phyloP scores from a whole-genome alignment of 2,888 invertebrate genomes.

The Temnothorax rugatulus region DNA sequence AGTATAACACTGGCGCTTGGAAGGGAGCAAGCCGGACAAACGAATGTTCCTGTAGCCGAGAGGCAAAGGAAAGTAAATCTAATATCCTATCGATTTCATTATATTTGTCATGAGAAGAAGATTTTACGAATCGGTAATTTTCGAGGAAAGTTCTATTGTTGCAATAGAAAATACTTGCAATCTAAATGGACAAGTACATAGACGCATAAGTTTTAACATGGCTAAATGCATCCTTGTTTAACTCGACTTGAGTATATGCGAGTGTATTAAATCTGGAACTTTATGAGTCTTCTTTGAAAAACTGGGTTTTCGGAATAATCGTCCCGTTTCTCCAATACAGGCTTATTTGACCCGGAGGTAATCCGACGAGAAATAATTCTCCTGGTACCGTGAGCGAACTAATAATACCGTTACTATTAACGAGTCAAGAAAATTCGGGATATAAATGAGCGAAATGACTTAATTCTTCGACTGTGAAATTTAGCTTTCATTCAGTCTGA shows the following conservation, averaged over 20 bases:
- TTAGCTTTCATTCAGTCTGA: background rate
- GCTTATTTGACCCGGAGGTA: constrained; percentile 7
- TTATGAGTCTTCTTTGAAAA: background rate
- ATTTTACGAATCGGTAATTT: background rate
- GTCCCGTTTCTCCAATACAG: background rate
- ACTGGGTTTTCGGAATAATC: background rate
- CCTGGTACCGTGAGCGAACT: constrained; percentile 24
- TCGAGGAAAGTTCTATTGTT: background rate
- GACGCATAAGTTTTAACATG: background rate
- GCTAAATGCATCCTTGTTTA: background rate
- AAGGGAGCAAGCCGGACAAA: background rate
- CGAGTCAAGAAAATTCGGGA: constrained; percentile 19
- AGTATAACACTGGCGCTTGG: constrained; percentile 20
- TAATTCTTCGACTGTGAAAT: background rate
- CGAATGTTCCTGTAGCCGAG: background rate
- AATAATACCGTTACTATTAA: constrained; percentile 51
- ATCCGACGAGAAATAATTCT: constrained; percentile 18
- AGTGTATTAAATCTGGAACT: background rate
- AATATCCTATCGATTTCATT: background rate
- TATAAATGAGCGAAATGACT: constrained; percentile 4
- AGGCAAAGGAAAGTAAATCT: constrained; percentile 6
- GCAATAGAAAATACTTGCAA: background rate
- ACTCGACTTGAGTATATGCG: background rate
- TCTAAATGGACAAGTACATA: background rate
- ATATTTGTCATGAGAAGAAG: background rate